Conservation (phyloP, 2,888 invertebrate genomes). For the Elysia crispata region DNA sequence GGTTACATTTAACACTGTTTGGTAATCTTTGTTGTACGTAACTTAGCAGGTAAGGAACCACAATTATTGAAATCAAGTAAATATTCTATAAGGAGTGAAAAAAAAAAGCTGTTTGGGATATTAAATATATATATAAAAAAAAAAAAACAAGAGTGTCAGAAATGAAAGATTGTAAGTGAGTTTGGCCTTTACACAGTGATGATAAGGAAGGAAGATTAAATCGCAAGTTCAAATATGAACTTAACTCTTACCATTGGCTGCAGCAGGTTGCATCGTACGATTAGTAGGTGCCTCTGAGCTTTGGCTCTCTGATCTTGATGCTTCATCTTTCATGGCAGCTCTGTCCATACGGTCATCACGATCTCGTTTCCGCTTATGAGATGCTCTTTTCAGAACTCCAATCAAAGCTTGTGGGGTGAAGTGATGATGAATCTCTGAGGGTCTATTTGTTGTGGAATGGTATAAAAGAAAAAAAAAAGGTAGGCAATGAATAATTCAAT, state of each 20-base stretch:
- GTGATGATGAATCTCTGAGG: constrained; percentile 69
- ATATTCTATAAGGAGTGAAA: no score
- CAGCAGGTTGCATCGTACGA: constrained; percentile 52
- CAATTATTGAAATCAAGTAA: no score
- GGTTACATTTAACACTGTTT: no score
- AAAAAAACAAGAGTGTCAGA: no score
- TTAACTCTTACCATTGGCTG: background rate
- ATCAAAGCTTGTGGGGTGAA: constrained; percentile 70
- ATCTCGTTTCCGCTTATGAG: constrained; percentile 65
- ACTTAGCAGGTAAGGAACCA: no score
- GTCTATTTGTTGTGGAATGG: constrained; percentile 55
- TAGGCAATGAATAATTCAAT: no score
- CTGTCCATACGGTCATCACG: constrained; percentile 70
- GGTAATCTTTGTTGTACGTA: no score
- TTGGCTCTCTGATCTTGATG: constrained; percentile 73
- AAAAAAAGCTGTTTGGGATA: no score
- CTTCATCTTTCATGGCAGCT: constrained; percentile 63
- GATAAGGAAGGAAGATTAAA: background rate
- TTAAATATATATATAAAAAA: no score
- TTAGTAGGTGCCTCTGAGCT: constrained; percentile 67
- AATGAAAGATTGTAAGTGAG: no score
- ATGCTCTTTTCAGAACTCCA: constrained; percentile 70
- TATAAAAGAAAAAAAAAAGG: no score
- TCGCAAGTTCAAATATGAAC: background rate
- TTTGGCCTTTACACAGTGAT: no score